These are phyloP conservation scores for Drosophila seguyi DNA, from an alignment of 1,140 invertebrate genomes.

Conservation along the genomic window DNA sequence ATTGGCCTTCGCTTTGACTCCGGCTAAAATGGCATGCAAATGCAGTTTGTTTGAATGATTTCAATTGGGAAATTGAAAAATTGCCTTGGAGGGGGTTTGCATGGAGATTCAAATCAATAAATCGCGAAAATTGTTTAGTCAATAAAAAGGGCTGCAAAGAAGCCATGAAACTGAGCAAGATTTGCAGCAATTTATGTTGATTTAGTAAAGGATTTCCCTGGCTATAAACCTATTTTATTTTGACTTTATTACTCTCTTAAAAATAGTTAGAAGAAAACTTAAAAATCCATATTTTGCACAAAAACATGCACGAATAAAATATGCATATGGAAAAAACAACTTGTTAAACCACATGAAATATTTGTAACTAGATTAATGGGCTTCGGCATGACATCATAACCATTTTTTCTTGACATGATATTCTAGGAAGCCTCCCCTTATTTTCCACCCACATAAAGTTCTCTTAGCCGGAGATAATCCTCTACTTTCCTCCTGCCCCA, in stretches of 20 bases:
- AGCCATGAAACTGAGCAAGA: neutral
- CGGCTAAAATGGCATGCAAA: conserved; percentile 24
- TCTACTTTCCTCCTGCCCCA: too few relatives aligned
- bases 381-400: conserved; percentile 18
- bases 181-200: neutral
- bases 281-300: conserved; percentile 4
- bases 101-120: conserved; percentile 64
- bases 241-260: neutral
- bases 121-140: conserved; percentile 64
- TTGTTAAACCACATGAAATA: conserved; percentile 8
- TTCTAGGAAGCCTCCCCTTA: neutral
- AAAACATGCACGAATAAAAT: neutral
- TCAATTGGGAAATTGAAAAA: conserved; percentile 51
- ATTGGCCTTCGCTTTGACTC: conserved; percentile 65
- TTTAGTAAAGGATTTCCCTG: neutral
- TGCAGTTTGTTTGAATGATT: conserved; percentile 55
- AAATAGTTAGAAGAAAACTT: neutral
- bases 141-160: conserved; percentile 49
- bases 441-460: neutral
- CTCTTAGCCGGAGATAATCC: conserved; percentile 17
- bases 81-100: conserved; percentile 24
- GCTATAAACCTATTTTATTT: neutral
- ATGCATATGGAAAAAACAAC: conserved; percentile 1
- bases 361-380: conserved; percentile 3
- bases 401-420: conserved; percentile 6